phyloP scores from a whole-genome alignment of 2,113 vertebrate species.

The Daboia siamensis region DNA sequence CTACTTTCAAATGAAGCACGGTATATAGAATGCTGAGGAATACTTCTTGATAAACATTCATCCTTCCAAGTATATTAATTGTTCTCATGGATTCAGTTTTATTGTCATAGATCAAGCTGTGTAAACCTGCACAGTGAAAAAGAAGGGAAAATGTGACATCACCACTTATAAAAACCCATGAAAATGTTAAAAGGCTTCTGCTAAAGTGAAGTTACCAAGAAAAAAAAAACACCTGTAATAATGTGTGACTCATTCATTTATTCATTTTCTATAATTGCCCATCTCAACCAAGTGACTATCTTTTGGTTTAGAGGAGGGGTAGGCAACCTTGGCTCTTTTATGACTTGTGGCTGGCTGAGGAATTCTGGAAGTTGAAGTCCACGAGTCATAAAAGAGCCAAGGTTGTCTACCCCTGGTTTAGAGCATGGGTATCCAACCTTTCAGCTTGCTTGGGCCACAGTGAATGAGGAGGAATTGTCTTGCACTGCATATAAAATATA shows the following conservation, averaged over 20 bases:
- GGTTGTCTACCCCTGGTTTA: background rate
- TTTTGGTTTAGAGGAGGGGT: background rate
- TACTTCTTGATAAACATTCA: slow-evolving; percentile 99
- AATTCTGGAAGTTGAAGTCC: too few species aligned
- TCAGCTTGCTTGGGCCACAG: background rate
- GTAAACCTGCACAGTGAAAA: slow-evolving; percentile 80
- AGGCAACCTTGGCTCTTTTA: background rate
- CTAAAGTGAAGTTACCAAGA: background rate
- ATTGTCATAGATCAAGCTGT: slow-evolving; percentile 92
- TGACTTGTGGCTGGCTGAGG: too few species aligned
- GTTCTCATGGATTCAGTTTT: slow-evolving; percentile 95
- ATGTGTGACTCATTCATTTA: background rate
- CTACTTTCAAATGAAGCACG: slow-evolving; percentile 88
- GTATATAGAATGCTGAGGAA: slow-evolving; percentile 90
- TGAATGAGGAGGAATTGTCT: background rate
- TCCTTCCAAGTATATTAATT: slow-evolving; percentile 95
- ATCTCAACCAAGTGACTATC: background rate
- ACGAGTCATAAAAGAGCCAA: too few species aligned
- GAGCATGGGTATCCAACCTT: background rate
- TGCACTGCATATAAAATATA: background rate
- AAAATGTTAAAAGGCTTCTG: background rate
- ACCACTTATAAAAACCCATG: background rate
- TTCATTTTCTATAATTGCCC: background rate
- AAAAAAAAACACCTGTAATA: background rate
- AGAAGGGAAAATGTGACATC: slow-evolving; percentile 51